These are phyloP conservation scores for Tetanocera ferruginea DNA, from an alignment of 2,888 invertebrate genomes.

Conservation along the genomic window DNA sequence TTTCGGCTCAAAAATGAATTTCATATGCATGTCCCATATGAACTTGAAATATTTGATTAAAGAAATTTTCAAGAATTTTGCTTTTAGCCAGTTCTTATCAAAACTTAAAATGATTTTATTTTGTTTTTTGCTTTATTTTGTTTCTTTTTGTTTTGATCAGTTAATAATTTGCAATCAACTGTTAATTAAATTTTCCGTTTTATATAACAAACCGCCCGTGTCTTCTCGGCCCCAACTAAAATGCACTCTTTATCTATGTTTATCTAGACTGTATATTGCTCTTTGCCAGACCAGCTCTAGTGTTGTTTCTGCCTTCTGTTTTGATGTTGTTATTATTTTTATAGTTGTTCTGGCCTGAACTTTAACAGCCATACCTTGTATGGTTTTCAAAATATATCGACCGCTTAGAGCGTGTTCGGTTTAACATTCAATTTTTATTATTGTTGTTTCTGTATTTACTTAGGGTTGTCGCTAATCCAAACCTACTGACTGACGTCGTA, in stretches of 20 bases:
- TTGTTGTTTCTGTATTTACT: background rate
- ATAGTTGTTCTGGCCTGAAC: no score
- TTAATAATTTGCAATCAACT: background rate
- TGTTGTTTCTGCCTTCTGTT: background rate
- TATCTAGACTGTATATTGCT: background rate
- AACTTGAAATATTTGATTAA: no score
- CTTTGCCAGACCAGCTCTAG: background rate
- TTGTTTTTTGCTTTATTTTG: constrained; percentile 29
- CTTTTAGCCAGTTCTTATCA: no score
- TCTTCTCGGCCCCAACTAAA: background rate
- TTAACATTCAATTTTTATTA: background rate
- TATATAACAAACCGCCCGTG: background rate
- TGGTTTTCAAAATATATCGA: no score
- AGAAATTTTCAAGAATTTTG: no score
- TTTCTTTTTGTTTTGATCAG: constrained; percentile 27
- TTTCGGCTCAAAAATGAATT: no score
- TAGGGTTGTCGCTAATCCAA: background rate
- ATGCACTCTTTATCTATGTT: background rate
- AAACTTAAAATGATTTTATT: no score
- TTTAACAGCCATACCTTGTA: no score
- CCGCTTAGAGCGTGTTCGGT: no score
- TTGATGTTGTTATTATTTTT: no score
- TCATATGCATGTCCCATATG: no score
- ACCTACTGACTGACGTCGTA: no score
- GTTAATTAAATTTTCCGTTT: background rate